A percentile compares a stretch with the other conserved stretches of the same genome.
These are phyloP conservation scores for Microcebus griseorufus DNA, from an alignment of 2,113 vertebrate species.

Conservation along the genomic window DNA sequence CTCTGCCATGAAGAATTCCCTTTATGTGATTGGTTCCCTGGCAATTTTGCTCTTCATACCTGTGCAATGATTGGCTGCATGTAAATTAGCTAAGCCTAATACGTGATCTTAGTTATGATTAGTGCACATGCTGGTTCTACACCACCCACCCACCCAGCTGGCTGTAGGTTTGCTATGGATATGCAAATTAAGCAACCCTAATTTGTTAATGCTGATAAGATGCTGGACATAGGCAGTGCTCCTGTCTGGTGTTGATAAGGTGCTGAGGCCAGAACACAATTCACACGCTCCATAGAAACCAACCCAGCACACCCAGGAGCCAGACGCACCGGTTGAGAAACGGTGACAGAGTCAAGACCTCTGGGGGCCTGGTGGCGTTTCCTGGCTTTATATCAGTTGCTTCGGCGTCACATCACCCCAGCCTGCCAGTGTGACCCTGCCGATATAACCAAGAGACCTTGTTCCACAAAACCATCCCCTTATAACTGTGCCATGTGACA, in stretches of 20 bases:
- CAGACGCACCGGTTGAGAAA: not conserved
- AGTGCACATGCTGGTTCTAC: not conserved
- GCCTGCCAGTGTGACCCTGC: not conserved
- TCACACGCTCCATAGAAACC: not conserved
- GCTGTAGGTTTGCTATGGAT: constrained; percentile 28
- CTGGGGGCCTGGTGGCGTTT: not conserved
- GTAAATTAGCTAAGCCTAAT: constrained; percentile 55
- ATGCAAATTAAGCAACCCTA: constrained; percentile 67
- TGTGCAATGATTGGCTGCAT: constrained; percentile 62
- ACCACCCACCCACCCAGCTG: not conserved
- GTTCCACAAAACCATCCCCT: not conserved
- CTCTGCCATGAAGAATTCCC: not conserved
- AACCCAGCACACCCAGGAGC: constrained; percentile 8
- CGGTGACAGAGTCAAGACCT: constrained; percentile 11
- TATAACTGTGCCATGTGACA: not conserved
- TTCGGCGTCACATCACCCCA: not conserved
- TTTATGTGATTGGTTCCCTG: constrained; percentile 42
- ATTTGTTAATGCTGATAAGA: constrained; percentile 69
- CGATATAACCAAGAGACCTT: constrained; percentile 34
- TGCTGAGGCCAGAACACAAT: not conserved
- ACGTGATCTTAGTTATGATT: constrained; percentile 19
- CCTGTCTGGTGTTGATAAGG: constrained; percentile 64
- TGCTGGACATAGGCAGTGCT: constrained; percentile 8
- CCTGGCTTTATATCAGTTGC: constrained; percentile 7
- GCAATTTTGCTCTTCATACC: not conserved